Evolutionary conservation across 2,797 vertebrate genomes (phyloP).

Genomic region (Sebastes reedi): DNA sequence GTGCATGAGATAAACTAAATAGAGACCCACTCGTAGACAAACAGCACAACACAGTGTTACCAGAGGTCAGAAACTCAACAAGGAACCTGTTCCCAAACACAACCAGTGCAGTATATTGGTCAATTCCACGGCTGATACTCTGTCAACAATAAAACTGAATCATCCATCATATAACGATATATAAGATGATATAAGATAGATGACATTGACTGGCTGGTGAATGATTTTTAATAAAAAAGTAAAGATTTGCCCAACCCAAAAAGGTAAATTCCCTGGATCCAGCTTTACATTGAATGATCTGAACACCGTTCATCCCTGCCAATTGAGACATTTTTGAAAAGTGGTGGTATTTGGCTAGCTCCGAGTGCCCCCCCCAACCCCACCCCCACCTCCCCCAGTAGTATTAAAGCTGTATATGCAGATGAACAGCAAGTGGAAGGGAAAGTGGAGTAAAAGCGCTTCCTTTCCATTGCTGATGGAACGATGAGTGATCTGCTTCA

Average conservation of each 20-base stretch:
- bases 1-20: background rate
- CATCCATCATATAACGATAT: background rate
- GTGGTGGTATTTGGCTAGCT: background rate
- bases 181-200: background rate
- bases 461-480: slow-evolving; percentile 42
- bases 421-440: slow-evolving; percentile 27
- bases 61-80: background rate
- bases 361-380: background rate
- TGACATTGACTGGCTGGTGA: background rate
- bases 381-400: background rate
- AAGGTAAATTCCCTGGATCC: background rate
- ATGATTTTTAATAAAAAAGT: background rate
- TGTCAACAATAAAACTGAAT: background rate
- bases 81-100: background rate
- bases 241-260: background rate
- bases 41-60: background rate
- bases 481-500: slow-evolving; percentile 48
- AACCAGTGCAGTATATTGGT: background rate
- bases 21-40: background rate
- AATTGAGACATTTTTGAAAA: slow-evolving; percentile 2
- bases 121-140: background rate
- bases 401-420: slow-evolving; percentile 23
- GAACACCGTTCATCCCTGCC: background rate
- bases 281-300: background rate
- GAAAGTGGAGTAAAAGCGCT: slow-evolving; percentile 29